phyloP scores from a whole-genome alignment of 1,140 invertebrate genomes.

The Oncopodura yosiiana region DNA sequence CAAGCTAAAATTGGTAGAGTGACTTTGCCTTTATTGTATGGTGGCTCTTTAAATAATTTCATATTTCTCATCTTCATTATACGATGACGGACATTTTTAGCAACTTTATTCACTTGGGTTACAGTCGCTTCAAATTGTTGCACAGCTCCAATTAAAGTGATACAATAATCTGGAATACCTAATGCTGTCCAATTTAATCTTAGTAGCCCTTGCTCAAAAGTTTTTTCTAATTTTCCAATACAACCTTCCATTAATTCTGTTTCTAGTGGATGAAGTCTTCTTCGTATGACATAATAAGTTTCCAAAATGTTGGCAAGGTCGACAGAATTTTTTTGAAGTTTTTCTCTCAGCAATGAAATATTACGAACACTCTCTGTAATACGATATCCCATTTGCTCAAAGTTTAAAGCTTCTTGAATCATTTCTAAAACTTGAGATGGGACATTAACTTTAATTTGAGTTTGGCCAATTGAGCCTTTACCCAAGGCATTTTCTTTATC shows the following conservation, averaged over 20 bases:
- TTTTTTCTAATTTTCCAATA: constrained; percentile 60
- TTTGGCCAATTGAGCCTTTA: not conserved
- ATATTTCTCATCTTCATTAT: constrained; percentile 20
- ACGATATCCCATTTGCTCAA: constrained; percentile 33
- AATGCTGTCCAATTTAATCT: constrained; percentile 75
- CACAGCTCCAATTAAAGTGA: constrained; percentile 36
- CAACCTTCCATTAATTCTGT: constrained; percentile 55
- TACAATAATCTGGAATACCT: constrained; percentile 62
- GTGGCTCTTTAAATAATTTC: constrained; percentile 29
- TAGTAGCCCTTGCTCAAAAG: constrained; percentile 65
- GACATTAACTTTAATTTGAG: constrained; percentile 26
- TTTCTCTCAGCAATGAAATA: constrained; percentile 25
- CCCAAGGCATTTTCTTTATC: constrained; percentile 20
- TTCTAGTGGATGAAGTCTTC: constrained; percentile 31
- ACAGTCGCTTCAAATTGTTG: constrained; percentile 48
- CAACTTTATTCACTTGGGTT: constrained; percentile 66
- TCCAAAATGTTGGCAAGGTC: constrained; percentile 17
- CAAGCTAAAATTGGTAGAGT: constrained; percentile 23
- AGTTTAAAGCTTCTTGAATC: constrained; percentile 31
- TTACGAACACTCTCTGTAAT: constrained; percentile 29
- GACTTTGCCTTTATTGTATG: constrained; percentile 21
- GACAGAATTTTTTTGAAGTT: constrained; percentile 7
- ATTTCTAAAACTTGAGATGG: constrained; percentile 28
- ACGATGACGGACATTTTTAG: constrained; percentile 49
- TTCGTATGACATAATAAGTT: constrained; percentile 24